Conservation (phyloP, 2,888 invertebrate genomes). For the Brenthis daphne region DNA sequence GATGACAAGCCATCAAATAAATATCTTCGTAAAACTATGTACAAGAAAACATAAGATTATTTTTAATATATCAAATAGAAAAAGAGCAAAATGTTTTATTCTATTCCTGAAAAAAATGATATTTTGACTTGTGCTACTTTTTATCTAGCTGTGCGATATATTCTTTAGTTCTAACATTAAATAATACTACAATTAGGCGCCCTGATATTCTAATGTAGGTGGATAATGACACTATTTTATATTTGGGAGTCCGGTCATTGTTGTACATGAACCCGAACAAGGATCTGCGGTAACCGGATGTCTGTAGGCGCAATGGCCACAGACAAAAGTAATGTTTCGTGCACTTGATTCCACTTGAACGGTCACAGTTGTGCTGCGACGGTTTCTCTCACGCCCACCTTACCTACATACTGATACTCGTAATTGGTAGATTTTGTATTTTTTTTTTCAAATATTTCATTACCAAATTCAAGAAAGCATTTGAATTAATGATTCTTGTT, state of each 20-base stretch:
- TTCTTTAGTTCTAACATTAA: neutral
- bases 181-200: conserved; percentile 20
- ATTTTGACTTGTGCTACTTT: no score
- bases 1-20: no score
- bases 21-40: no score
- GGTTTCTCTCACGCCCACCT: conserved; percentile 52
- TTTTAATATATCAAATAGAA: no score
- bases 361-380: conserved; percentile 67
- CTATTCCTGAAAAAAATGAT: no score
- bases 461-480: no score
- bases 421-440: neutral
- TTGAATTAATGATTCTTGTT: no score
- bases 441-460: no score
- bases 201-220: conserved; percentile 22
- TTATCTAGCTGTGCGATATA: no score
- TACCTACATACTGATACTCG: neutral
- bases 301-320: conserved; percentile 62
- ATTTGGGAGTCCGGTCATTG: conserved; percentile 36
- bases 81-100: no score
- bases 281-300: conserved; percentile 59
- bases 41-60: no score
- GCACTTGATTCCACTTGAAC: conserved; percentile 76
- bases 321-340: conserved; percentile 72
- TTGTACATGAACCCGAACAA: conserved; percentile 42
- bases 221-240: conserved; percentile 32